Evolutionary conservation across 2,797 vertebrate species (phyloP).

Genomic region (Pogoniulus pusillus): DNA sequence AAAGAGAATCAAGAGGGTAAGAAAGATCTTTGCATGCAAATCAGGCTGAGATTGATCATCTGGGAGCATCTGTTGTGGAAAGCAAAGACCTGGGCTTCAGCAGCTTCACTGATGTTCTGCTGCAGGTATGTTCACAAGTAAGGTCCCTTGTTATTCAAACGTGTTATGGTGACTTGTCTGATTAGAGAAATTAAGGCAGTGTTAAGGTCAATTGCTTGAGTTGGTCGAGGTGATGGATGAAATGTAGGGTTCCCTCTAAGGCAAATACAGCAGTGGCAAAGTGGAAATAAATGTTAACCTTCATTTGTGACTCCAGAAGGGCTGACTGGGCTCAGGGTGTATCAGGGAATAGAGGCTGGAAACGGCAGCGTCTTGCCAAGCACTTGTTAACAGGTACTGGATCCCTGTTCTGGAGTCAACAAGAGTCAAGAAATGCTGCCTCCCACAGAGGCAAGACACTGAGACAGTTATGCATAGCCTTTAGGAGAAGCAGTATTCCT

Average conservation of each 20-base stretch:
- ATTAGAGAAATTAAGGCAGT: neutral
- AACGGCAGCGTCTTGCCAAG: neutral
- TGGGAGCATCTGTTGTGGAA: neutral
- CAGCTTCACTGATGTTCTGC: neutral
- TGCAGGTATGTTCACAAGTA: neutral
- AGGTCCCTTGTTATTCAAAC: neutral
- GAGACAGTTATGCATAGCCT: neutral
- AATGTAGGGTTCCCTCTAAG: neutral
- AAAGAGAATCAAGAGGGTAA: neutral
- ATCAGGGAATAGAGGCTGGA: neutral
- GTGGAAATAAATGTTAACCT: neutral
- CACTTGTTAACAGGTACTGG: neutral
- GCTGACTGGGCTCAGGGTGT: neutral
- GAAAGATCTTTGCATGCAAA: neutral
- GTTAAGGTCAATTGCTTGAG: neutral
- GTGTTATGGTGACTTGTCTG: neutral
- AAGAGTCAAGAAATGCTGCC: neutral
- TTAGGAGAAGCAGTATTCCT: neutral
- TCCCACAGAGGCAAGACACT: neutral
- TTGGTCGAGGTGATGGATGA: neutral
- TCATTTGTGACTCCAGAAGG: neutral
- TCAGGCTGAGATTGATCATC: accelerated
- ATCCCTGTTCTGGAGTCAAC: neutral
- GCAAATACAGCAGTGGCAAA: neutral
- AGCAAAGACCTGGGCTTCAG: neutral